Evolutionary conservation across 35 echinoderm and acorn worm species (phyloP), one percentile per base, ranked within the genome.

Genomic region (Apostichopus japonicus): DNA sequence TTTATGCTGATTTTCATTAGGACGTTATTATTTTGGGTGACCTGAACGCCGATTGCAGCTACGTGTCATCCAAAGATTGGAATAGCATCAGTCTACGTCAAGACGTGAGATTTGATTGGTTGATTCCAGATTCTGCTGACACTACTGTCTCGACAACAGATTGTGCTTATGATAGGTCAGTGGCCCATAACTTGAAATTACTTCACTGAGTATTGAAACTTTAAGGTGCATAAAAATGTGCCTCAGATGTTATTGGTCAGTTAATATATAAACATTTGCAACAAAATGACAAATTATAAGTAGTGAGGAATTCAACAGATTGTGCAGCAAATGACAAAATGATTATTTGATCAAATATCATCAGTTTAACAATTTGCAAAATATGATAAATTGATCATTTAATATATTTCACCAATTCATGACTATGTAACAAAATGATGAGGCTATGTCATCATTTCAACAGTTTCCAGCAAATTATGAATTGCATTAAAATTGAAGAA

Each of bases 141-240:
- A 97, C 96, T 0, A 97, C 96, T 19, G 91, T 95, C 2, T 79
- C 54, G 33, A 65, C 59, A 9, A 95, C 93, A 17, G 4, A 92
- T 53, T 97, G 96, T 92, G 96, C 96, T 19, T 97, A 97, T 44
- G 96, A 97, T 65, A 93, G 96, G 96, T 95, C 77, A 22, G 54
- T 80, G 51, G 57, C 13, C 57, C 4, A 57, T 61, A 61, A 61
- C 13, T 13, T 7, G 73, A 19, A 13, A 24, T 72, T 21, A 72
- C 71, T 75, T 22, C 71, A 15, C 71, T 22, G 71, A 22, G 22
- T 17, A 0, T 75, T 2, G 22, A 75, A 75, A 22, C 71, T 22
- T 22, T 75, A 22, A 75, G 15, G 2, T 75, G 22, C 71, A 1
- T 75, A 1, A 22, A 17, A 44, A 44, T 44, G 33, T 44, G 33